phyloP scores from a whole-genome alignment of 2,113 vertebrate species.

The Willisornis vidua region DNA sequence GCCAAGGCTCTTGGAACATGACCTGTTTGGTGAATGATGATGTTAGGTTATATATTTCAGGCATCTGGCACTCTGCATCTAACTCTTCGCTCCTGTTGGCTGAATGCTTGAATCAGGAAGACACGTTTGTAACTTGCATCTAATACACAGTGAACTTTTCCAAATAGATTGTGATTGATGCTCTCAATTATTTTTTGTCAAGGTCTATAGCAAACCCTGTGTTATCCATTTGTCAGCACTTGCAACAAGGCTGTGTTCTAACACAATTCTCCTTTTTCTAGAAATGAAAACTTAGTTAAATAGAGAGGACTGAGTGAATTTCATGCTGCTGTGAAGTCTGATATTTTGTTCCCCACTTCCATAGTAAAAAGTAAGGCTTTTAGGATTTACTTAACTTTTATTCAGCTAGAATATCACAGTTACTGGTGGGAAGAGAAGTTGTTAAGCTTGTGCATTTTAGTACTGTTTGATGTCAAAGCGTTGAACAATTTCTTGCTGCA shows the following conservation, averaged over 20 bases:
- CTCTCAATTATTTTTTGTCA: background rate
- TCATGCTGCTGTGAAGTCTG: background rate
- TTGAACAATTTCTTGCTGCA: background rate
- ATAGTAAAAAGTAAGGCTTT: background rate
- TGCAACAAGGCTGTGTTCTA: background rate
- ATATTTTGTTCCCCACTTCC: background rate
- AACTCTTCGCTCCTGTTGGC: background rate
- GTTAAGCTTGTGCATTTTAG: background rate
- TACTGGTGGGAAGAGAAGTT: background rate
- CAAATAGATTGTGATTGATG: background rate
- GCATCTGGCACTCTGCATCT: background rate
- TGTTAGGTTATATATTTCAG: background rate
- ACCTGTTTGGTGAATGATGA: rapidly evolving
- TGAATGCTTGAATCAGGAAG: background rate
- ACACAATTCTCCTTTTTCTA: background rate
- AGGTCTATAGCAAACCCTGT: background rate
- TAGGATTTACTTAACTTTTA: background rate
- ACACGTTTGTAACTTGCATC: background rate
- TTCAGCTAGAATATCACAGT: background rate
- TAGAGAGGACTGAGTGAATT: background rate
- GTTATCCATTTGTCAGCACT: background rate
- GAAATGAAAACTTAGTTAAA: background rate
- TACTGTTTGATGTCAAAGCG: background rate
- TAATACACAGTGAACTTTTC: background rate
- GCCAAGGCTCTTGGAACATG: background rate